Percentiles rank a stretch among this genome's conserved stretches.
phyloP scores from a whole-genome alignment of 2,797 vertebrate species.

The Gobionotothen gibberifrons region DNA sequence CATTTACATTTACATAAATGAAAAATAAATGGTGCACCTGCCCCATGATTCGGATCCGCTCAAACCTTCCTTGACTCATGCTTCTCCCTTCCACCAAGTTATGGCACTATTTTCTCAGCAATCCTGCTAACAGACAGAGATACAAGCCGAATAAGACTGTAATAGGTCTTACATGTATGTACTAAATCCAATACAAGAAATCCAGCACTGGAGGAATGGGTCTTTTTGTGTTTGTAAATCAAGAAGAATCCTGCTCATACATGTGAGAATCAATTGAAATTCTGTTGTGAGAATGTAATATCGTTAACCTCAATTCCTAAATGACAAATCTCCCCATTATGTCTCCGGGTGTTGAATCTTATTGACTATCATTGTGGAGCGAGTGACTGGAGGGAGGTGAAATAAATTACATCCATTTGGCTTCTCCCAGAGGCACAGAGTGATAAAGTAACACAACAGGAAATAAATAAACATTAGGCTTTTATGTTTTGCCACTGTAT shows the following conservation, averaged over 20 bases:
- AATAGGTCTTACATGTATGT: neutral
- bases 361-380: conserved; percentile 74
- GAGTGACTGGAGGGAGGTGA: conserved; percentile 69
- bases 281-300: conserved; percentile 64
- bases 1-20: too few relatives aligned
- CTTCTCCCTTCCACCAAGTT: too few relatives aligned
- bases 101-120: too few relatives aligned
- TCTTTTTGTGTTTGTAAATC: conserved; percentile 17
- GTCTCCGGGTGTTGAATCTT: conserved; percentile 77
- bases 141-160: too few relatives aligned
- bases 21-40: too few relatives aligned
- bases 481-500: conserved; percentile 51
- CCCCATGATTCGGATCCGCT: too few relatives aligned
- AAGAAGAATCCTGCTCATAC: conserved; percentile 11
- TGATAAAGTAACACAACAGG: conserved; percentile 78
- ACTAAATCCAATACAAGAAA: neutral
- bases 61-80: too few relatives aligned
- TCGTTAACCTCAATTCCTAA: conserved; percentile 75
- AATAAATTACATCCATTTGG: conserved; percentile 84
- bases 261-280: conserved; percentile 57
- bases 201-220: neutral
- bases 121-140: too few relatives aligned
- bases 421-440: conserved; percentile 73
- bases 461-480: conserved; percentile 74
- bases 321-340: conserved; percentile 80